Evolutionary conservation across 2,888 invertebrate genomes (phyloP), one percentile per base, ranked within the genome.

Genomic region (Hydrotaea cyrtoneurina): DNA sequence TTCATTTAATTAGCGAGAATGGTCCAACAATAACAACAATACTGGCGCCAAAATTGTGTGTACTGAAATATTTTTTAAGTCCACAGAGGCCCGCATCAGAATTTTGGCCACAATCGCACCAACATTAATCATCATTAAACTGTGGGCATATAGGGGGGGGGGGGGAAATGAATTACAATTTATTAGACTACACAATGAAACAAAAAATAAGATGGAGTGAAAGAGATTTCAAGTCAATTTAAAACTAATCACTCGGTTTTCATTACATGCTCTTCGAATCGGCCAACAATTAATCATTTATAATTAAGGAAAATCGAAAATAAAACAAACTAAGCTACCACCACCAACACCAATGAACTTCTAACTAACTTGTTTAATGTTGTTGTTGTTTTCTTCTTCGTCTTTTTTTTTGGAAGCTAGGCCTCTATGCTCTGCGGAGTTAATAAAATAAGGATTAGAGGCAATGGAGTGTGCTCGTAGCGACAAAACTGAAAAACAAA

Each of bases 141-240:
- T 50, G 15, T n/a, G 50, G 13, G 50, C n/a, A 13, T 50, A n/a
- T n/a, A n/a, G n/a, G n/a, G n/a, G n/a, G n/a, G n/a, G n/a, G n/a
- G n/a, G n/a, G 50, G n/a, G 50, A 50, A 50, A 50, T n/a, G n/a
- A 50, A 39, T n/a, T 50, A 50, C 50, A 50, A 50, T n/a, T 50
- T 50, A n/a, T n/a, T 50, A n/a, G 50, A 50, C 13, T n/a, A 50
- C 5, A 43, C 36, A 36, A 3, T 5, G 39, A 8, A 39, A 10
- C 39, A 39, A 39, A 8, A 39, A 50, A 8, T 39, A 39, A 8
- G 39, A 39, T 39, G 39, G 39, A 39, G 39, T 39, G 39, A 39
- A 13, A 39, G 11, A 39, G 39, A 39, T 39, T 39, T 39, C 8
- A 39, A 39, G 39, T 39, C 50, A 50, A 50, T 50, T 50, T 50